phyloP scores from a whole-genome alignment of 2,797 vertebrate species.

The Cynodonichthys magdalenae region DNA sequence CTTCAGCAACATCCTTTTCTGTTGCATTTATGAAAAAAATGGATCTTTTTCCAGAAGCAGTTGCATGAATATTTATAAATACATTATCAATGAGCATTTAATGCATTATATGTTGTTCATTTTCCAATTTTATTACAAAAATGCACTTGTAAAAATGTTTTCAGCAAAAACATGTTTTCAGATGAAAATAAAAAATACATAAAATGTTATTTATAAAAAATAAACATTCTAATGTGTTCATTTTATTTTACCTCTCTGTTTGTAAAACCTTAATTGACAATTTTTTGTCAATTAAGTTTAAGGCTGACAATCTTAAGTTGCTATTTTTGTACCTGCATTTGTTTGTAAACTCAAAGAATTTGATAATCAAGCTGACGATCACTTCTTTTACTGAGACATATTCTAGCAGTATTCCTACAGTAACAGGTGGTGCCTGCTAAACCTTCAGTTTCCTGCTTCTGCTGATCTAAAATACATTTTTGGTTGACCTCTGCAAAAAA shows the following conservation, averaged over 20 bases:
- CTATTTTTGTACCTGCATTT: slow-evolving; percentile 8
- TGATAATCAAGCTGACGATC: slow-evolving; percentile 53
- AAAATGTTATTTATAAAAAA: neutral
- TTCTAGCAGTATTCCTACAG: slow-evolving; percentile 70
- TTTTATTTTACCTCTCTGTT: slow-evolving; percentile 11
- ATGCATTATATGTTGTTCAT: no score
- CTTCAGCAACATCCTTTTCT: no score
- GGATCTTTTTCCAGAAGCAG: no score
- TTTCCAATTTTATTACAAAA: no score
- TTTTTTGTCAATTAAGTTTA: no score
- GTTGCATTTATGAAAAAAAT: no score
- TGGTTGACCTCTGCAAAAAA: slow-evolving; percentile 38
- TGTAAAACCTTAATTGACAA: neutral
- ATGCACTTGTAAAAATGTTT: no score
- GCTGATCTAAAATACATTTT: slow-evolving; percentile 71
- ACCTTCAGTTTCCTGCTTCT: slow-evolving; percentile 59
- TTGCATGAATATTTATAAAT: neutral
- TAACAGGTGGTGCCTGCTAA: slow-evolving; percentile 79
- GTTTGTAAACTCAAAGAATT: slow-evolving; percentile 48
- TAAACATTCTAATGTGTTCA: no score
- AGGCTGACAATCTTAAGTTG: neutral
- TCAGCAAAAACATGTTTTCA: neutral
- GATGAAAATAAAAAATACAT: slow-evolving; percentile 43
- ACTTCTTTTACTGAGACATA: slow-evolving; percentile 73
- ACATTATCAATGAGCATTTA: neutral